Evolutionary conservation across 1,140 invertebrate genomes (phyloP).

Genomic region (Drosophila melanica): DNA sequence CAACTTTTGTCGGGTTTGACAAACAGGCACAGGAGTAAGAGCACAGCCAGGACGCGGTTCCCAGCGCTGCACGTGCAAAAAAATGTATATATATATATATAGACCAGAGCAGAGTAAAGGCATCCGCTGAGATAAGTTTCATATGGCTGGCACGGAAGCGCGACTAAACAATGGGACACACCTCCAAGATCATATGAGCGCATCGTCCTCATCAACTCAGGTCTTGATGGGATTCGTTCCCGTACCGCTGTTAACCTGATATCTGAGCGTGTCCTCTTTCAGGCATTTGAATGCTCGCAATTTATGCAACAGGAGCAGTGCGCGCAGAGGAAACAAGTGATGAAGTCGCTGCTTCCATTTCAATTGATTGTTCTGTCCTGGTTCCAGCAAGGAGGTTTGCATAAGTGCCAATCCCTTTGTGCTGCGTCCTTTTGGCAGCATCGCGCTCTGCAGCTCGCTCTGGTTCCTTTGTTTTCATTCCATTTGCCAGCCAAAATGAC

Average conservation of each 20-base stretch:
- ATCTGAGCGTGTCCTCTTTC: constrained; percentile 68
- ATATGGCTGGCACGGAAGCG: constrained; percentile 72
- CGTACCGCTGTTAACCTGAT: constrained; percentile 68
- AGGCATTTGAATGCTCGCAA: constrained; percentile 49
- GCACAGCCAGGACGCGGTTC: constrained; percentile 44
- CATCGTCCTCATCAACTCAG: constrained; percentile 27
- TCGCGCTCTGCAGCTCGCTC: constrained; percentile 38
- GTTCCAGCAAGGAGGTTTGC: constrained; percentile 47
- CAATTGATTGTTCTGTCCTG: constrained; percentile 74
- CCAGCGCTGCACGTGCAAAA: constrained; percentile 77
- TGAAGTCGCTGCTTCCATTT: constrained; percentile 83
- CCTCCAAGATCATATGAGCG: constrained; percentile 59
- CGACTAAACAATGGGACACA: constrained; percentile 73
- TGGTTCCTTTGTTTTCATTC: constrained; percentile 54
- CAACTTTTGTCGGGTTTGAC: constrained; percentile 68
- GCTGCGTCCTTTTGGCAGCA: constrained; percentile 30
- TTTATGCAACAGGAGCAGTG: constrained; percentile 76
- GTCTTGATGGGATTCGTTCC: constrained; percentile 19
- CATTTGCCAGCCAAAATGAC: constrained; percentile 67
- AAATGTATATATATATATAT: constrained; percentile 17
- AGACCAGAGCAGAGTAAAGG: constrained; percentile 8
- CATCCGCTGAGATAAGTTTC: constrained; percentile 70
- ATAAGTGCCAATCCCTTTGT: constrained; percentile 62
- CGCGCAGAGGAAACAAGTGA: constrained; percentile 79
- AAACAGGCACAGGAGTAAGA: constrained; percentile 14